Evolutionary conservation across 1,140 invertebrate genomes (phyloP), one percentile per base, ranked within the genome.

Genomic region (Tenebrio molitor): DNA sequence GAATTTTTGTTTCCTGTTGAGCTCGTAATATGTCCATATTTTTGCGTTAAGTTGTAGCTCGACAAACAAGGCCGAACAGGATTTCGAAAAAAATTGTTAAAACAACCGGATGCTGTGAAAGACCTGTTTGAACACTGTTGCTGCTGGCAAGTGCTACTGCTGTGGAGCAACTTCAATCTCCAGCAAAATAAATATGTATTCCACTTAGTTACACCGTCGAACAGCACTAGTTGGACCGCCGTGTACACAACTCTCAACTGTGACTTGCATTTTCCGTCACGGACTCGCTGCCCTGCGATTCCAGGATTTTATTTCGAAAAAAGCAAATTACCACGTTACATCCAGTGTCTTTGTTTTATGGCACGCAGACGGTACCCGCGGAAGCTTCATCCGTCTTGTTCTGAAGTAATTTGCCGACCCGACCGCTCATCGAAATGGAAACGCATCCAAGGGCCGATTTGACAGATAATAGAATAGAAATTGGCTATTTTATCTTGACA

Each of bases 401-500:
- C 74, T 63, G 34, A 66, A 77, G 70, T 75, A 78, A 77, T 78
- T 78, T 77, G 75, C 76, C 73, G 74, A 70, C 41, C 53, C 39
- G 68, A 34, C 53, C 44, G 66, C 44, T 68, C 69, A 71, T 72
- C 71, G 65, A 44, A 73, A 66, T 70, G 53, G 44, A 64, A 62
- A 71, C 72, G 69, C 36, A 65, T 74, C 73, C 72, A 69, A 69
- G 50, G 76, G 74, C 79, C 75, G 76, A 79, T 80, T 80, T 80
- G 79, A 80, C 77, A 78, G 76, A 80, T 80, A 80, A 80, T 80
- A 80, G 79, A 80, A 80, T 79, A 80, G 79, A 78, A 80, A 80
- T 80, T 80, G 79, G 76, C 76, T 79, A 78, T 76, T 80, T 79
- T 78, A 75, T 78, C 74, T 74, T 63, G 72, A 66, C 73, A 68